Evolutionary conservation across 2,797 vertebrate genomes (phyloP).

Genomic region (Philypnodon macrostomus): DNA sequence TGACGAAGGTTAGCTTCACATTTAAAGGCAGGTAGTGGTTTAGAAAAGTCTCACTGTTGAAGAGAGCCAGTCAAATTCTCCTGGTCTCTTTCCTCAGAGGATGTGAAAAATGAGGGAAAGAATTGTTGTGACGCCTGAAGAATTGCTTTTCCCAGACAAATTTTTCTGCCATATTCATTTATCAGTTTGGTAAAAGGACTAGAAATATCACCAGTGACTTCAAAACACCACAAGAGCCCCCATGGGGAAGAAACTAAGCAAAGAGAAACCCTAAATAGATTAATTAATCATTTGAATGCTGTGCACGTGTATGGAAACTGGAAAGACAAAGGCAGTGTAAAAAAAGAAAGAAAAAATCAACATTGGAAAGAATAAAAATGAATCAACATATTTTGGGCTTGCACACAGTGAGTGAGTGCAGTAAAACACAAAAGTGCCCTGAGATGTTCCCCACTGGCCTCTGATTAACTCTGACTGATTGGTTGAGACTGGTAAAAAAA

Average conservation of each 20-base stretch:
- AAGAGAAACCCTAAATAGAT: not conserved
- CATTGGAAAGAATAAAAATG: not conserved
- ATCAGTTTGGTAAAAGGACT: conserved; percentile 48
- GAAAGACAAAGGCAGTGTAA: conserved; percentile 28
- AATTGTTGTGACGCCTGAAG: conserved; percentile 74
- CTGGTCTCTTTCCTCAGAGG: conserved; percentile 32
- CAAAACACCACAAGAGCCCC: conserved; percentile 24
- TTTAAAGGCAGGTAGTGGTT: conserved; percentile 24
- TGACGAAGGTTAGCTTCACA: conserved; percentile 33
- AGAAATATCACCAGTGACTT: conserved; percentile 28
- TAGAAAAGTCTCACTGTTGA: conserved; percentile 25
- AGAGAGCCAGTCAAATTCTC: conserved; percentile 38
- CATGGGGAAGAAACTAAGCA: not conserved
- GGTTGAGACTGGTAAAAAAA: not conserved
- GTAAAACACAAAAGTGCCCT: not conserved
- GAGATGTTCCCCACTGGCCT: not conserved
- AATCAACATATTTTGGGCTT: not conserved
- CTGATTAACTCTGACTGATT: not conserved
- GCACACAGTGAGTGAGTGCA: not conserved
- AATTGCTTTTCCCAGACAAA: conserved; percentile 74
- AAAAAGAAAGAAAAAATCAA: no score
- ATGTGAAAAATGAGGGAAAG: conserved; percentile 70
- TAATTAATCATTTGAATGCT: conserved; percentile 38
- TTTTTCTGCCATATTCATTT: conserved; percentile 68
- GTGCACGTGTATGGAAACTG: conserved; percentile 23